These are phyloP conservation scores for Oeneis ivallda DNA, from an alignment of 2,888 invertebrate species.

Conservation along the genomic window DNA sequence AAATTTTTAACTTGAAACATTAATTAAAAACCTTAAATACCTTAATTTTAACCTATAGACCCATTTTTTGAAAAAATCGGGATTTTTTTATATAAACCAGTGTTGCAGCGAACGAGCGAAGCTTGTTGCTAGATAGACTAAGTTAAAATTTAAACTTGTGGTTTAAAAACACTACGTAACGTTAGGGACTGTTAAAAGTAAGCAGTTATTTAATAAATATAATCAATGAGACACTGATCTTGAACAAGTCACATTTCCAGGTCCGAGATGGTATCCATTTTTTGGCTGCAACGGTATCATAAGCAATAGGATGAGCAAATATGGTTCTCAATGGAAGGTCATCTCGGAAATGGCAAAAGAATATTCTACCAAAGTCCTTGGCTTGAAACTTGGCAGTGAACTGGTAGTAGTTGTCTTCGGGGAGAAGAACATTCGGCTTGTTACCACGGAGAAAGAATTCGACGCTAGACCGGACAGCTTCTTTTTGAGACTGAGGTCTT, in stretches of 20 bases:
- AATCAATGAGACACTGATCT: no score
- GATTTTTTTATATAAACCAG: no score
- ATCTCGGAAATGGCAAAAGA: conserved; percentile 79
- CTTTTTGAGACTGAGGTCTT: conserved; percentile 84
- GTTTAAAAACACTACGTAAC: no score
- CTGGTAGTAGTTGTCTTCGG: conserved; percentile 84
- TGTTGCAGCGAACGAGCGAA: no score
- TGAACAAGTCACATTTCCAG: conserved; percentile 47
- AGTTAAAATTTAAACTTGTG: no score
- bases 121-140: no score
- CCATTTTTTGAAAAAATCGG: no score
- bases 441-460: conserved; percentile 83
- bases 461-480: conserved; percentile 87
- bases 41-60: no score
- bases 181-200: no score
- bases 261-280: conserved; percentile 71
- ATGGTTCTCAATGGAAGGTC: conserved; percentile 81
- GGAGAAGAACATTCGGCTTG: conserved; percentile 82
- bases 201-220: no score
- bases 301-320: conserved; percentile 49
- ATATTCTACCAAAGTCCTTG: conserved; percentile 84
- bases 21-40: no score
- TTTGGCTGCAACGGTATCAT: conserved; percentile 60
- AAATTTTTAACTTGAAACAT: no score
- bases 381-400: conserved; percentile 84